These are phyloP conservation scores for Morelia viridis DNA, from an alignment of 2,797 vertebrate species.

Conservation along the genomic window DNA sequence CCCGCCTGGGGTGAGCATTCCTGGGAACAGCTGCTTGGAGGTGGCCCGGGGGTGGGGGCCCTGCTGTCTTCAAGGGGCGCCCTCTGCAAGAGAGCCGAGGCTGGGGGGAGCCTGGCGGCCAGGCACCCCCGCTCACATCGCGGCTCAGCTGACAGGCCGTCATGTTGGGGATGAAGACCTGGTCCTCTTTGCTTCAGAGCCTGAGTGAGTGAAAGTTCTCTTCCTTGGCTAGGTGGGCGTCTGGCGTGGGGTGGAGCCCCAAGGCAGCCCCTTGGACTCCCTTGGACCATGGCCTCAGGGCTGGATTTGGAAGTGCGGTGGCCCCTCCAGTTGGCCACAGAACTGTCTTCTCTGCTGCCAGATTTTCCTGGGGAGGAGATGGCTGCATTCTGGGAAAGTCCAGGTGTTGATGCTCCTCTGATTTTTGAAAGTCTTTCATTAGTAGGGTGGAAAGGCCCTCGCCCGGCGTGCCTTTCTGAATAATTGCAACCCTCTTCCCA, in stretches of 20 bases:
- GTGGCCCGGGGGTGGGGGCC: neutral
- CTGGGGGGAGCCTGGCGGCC: neutral
- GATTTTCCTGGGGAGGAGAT: too few relatives aligned
- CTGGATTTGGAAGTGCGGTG: too few relatives aligned
- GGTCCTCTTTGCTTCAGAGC: conserved; percentile 72
- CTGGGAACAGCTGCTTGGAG: neutral
- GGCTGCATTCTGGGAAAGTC: neutral
- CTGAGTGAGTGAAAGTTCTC: conserved; percentile 65
- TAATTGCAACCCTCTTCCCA: neutral
- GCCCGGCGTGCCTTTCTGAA: neutral
- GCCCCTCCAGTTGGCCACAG: too few relatives aligned
- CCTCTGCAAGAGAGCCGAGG: neutral
- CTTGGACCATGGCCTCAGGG: neutral
- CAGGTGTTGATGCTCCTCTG: too few relatives aligned
- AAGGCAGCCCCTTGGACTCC: too few relatives aligned
- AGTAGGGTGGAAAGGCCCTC: neutral
- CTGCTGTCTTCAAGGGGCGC: neutral
- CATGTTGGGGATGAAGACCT: conserved; percentile 68
- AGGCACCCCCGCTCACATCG: neutral
- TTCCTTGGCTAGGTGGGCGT: neutral
- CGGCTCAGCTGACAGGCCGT: neutral
- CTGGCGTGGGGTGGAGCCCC: too few relatives aligned
- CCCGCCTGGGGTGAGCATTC: neutral
- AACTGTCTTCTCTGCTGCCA: too few relatives aligned
- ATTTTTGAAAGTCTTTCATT: neutral